Evolutionary conservation across 2,888 invertebrate genomes (phyloP).

Genomic region (Agrochola macilenta): DNA sequence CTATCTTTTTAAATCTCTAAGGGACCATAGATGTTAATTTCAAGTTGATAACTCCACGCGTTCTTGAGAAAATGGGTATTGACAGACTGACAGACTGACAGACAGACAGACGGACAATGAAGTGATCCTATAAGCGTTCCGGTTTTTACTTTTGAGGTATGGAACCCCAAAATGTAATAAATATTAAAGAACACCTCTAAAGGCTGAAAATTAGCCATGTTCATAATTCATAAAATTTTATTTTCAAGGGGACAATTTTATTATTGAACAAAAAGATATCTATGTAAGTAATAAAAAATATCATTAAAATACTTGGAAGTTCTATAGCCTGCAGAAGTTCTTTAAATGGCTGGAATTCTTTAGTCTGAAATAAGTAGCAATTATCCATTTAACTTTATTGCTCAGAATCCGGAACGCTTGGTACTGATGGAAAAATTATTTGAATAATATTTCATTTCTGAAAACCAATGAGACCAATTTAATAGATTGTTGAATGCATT

Average conservation of each 20-base stretch:
- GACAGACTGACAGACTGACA: too few species aligned
- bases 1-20: too few species aligned
- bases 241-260: not conserved
- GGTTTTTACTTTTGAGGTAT: too few species aligned
- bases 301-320: slow-evolving; percentile 7
- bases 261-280: not conserved
- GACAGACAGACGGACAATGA: too few species aligned
- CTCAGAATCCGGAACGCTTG: slow-evolving; percentile 28
- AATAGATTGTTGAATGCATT: not conserved
- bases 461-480: not conserved
- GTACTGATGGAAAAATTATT: slow-evolving; percentile 47
- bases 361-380: slow-evolving; percentile 19
- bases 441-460: not conserved
- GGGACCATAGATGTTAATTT: too few species aligned
- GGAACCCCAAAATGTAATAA: not conserved
- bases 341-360: not conserved
- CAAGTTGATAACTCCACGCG: too few species aligned
- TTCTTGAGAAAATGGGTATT: too few species aligned
- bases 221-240: not conserved
- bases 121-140: too few species aligned
- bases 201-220: not conserved
- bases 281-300: not conserved
- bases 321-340: not conserved
- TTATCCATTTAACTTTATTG: slow-evolving; percentile 49
- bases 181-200: not conserved